Conservation (phyloP, 1,140 invertebrate genomes). For the Caenorhabditis brenneri region DNA sequence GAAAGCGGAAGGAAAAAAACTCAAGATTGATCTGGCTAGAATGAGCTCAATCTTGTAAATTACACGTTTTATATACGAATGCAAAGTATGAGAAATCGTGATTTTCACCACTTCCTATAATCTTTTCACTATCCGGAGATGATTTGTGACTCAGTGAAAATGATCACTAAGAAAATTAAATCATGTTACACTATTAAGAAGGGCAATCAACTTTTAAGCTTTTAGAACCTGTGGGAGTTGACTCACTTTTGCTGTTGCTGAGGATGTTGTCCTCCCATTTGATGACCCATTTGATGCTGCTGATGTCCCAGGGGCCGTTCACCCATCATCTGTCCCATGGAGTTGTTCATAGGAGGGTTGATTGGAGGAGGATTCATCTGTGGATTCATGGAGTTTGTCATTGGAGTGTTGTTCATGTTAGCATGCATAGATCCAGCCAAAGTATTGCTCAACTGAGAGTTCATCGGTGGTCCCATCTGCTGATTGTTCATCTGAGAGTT, state of each 20-base stretch:
- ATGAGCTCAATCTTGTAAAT: too few species aligned
- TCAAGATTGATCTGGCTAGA: too few species aligned
- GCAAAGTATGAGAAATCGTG: too few species aligned
- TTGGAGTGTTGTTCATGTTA: not conserved
- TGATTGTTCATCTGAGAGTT: conserved; percentile 1
- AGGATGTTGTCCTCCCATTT: not conserved
- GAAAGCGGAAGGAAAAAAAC: too few species aligned
- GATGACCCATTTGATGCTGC: not conserved
- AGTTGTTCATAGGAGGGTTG: not conserved
- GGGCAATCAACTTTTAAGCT: too few species aligned
- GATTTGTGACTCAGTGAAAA: not conserved
- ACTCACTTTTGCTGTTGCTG: not conserved
- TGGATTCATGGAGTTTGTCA: not conserved
- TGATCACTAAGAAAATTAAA: too few species aligned
- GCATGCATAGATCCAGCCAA: too few species aligned
- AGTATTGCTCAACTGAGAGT: too few species aligned
- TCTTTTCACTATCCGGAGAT: not conserved
- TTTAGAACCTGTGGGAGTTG: too few species aligned
- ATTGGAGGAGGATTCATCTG: not conserved
- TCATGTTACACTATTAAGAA: not conserved
- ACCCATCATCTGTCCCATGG: not conserved
- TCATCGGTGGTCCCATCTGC: not conserved
- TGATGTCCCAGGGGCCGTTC: not conserved
- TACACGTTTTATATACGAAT: too few species aligned
- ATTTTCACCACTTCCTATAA: too few species aligned